These are phyloP conservation scores for Cheilosia impressa DNA, from an alignment of 2,888 invertebrate species.

Conservation along the genomic window DNA sequence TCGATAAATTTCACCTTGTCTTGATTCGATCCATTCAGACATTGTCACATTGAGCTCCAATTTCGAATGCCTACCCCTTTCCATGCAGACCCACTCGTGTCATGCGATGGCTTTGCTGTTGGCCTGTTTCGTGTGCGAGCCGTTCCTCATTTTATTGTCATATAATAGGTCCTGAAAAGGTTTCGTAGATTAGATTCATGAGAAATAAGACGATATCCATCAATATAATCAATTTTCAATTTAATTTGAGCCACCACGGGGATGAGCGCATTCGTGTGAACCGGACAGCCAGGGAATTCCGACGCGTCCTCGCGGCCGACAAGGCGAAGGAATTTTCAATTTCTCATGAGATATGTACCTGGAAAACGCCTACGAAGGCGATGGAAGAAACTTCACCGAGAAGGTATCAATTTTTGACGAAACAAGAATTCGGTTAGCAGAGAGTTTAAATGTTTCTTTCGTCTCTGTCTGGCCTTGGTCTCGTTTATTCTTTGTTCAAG, in stretches of 20 bases:
- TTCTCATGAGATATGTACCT: slow-evolving; percentile 10
- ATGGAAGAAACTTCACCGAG: slow-evolving; percentile 12
- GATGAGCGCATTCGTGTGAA: slow-evolving; percentile 40
- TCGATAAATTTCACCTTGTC: slow-evolving; percentile 72
- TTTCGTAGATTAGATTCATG: slow-evolving; percentile 74
- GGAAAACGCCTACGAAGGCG: slow-evolving; percentile 4
- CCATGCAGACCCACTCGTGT: background rate
- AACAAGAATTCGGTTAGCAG: slow-evolving; percentile 60
- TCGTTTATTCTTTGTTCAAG: slow-evolving; percentile 24
- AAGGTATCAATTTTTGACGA: slow-evolving; percentile 36
- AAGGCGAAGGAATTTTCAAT: slow-evolving; percentile 52
- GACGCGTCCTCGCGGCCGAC: slow-evolving; percentile 4
- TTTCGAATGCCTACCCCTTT: background rate
- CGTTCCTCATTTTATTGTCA: slow-evolving; percentile 56
- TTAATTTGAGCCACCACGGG: slow-evolving; percentile 53
- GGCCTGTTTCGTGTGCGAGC: slow-evolving; percentile 1
- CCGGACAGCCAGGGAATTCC: slow-evolving; percentile 31
- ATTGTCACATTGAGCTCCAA: slow-evolving; percentile 48
- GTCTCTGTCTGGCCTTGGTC: background rate
- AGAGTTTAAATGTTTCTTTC: slow-evolving; percentile 12
- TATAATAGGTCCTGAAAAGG: slow-evolving; percentile 64
- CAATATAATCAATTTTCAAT: slow-evolving; percentile 76
- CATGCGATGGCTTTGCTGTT: background rate
- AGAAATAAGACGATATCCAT: slow-evolving; percentile 74
- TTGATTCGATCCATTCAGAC: slow-evolving; percentile 56